phyloP scores from a whole-genome alignment of 1,140 invertebrate species.

The Euura saliciscinereae region DNA sequence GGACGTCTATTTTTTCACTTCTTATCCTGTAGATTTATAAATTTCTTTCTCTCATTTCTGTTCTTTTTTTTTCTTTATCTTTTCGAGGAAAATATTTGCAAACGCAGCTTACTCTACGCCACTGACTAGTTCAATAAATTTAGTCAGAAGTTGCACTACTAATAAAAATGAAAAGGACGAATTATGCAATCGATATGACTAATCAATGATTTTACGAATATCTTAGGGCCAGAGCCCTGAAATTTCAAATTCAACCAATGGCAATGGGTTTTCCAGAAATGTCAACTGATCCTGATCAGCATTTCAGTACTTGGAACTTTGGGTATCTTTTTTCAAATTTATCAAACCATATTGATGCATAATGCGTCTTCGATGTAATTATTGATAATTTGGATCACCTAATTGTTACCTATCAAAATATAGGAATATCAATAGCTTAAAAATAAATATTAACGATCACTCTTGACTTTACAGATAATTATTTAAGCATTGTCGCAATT shows the following conservation, averaged over 20 bases:
- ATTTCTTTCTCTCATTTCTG: not conserved
- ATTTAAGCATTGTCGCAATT: not conserved
- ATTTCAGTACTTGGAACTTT: too few species aligned
- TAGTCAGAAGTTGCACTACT: not conserved
- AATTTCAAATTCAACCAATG: not conserved
- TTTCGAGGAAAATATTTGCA: not conserved
- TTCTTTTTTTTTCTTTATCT: too few species aligned
- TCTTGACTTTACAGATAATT: not conserved
- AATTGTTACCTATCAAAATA: not conserved
- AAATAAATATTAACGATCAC: not conserved
- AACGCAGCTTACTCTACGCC: not conserved
- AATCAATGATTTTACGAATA: not conserved
- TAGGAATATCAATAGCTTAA: not conserved
- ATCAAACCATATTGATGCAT: not conserved
- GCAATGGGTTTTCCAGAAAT: not conserved
- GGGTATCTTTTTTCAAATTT: too few species aligned
- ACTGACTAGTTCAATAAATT: conserved; percentile 5
- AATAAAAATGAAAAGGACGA: not conserved
- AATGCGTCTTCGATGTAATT: not conserved
- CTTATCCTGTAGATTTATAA: not conserved
- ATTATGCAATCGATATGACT: not conserved
- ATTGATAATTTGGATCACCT: not conserved
- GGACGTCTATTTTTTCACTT: not conserved
- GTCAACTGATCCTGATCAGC: not conserved
- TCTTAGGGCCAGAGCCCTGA: not conserved